Conservation (phyloP, 2,113 vertebrate species). For the Scartelaos histophorus region DNA sequence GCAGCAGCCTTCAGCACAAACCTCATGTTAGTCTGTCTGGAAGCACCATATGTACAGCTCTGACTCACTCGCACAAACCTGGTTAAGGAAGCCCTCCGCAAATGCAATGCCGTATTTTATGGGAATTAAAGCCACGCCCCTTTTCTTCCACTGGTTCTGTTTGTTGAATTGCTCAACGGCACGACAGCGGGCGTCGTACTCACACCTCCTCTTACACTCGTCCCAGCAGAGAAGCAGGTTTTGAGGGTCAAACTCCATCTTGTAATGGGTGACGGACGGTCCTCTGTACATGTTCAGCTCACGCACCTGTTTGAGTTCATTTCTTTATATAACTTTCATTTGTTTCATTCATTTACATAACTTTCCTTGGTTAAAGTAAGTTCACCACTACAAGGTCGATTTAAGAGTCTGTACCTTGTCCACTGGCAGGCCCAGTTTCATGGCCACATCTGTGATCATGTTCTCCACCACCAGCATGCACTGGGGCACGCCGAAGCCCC, state of each 20-base stretch:
- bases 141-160: conserved; percentile 85
- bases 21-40: background rate
- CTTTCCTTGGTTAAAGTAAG: background rate
- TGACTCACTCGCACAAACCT: conserved; percentile 67
- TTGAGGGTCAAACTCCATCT: conserved; percentile 78
- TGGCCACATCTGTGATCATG: conserved; percentile 81
- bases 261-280: conserved; percentile 76
- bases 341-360: background rate
- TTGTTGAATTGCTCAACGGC: conserved; percentile 78
- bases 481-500: conserved; percentile 85
- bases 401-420: conserved; percentile 72
- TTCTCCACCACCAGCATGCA: conserved; percentile 74
- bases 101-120: conserved; percentile 84
- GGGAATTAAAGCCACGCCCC: conserved; percentile 81
- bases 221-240: conserved; percentile 81
- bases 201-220: conserved; percentile 77
- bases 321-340: background rate
- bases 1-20: conserved; percentile 75
- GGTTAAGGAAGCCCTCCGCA: conserved; percentile 71
- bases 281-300: conserved; percentile 85
- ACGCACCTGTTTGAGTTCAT: conserved; percentile 71
- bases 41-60: background rate
- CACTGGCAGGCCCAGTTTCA: conserved; percentile 65
- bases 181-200: conserved; percentile 58
- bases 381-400: background rate